Conservation (phyloP, 2,113 vertebrate species). For the Tragelaphus strepsiceros region DNA sequence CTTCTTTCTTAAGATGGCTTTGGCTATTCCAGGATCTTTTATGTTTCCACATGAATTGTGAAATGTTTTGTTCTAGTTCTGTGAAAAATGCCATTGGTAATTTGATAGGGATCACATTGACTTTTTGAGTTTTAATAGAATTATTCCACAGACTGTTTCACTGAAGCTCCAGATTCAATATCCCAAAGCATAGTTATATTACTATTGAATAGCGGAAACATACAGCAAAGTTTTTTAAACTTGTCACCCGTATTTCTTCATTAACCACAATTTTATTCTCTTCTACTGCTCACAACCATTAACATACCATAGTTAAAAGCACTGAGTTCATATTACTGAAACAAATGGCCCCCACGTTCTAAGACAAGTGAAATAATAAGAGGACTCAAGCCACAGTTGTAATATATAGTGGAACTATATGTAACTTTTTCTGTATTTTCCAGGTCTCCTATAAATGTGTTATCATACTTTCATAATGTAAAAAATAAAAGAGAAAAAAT, state of each 20-base stretch:
- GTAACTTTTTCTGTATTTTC: background rate
- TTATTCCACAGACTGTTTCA: background rate
- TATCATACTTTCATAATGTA: background rate
- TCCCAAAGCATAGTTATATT: background rate
- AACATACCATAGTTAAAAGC: background rate
- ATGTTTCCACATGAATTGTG: background rate
- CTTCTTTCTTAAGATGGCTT: background rate
- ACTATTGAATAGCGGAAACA: background rate
- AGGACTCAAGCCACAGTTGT: background rate
- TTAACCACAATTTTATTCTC: background rate
- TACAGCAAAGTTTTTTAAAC: background rate
- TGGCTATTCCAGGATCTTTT: background rate
- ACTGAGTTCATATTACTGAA: background rate
- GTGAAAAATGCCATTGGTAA: background rate
- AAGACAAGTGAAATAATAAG: background rate
- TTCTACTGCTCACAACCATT: background rate
- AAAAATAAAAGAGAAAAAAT: background rate
- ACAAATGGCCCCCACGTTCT: background rate
- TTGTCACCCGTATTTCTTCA: background rate
- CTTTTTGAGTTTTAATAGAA: background rate
- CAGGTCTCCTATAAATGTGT: background rate
- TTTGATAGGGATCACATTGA: background rate
- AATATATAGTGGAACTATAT: background rate
- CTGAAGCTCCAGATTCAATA: background rate
- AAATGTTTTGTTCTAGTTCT: background rate